Percentiles rank a stretch among this genome's conserved stretches.
Conservation (phyloP, 2,888 invertebrate genomes). For the Siphlonurus alternatus region DNA sequence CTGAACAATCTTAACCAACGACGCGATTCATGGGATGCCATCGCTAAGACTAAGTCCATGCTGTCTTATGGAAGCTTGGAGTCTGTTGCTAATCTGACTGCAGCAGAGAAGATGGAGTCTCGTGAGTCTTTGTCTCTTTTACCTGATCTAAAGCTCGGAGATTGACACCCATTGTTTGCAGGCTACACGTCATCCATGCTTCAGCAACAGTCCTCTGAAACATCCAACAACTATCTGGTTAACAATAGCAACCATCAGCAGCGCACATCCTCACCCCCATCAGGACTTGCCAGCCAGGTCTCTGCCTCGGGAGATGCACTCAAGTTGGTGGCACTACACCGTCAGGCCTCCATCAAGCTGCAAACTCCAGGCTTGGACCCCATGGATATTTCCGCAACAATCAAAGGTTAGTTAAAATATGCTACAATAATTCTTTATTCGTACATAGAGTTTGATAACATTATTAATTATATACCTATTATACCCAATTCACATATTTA, state of each 20-base stretch:
- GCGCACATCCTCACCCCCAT: not conserved
- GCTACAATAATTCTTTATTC: no score
- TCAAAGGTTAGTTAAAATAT: no score
- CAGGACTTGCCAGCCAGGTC: not conserved
- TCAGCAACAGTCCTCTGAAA: no score
- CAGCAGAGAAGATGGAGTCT: not conserved
- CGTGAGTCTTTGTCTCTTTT: not conserved
- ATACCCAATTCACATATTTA: no score
- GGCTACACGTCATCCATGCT: not conserved
- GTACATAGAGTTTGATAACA: no score
- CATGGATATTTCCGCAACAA: conserved; percentile 21
- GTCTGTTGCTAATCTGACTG: conserved; percentile 48
- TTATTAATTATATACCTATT: no score
- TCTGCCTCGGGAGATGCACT: conserved; percentile 33
- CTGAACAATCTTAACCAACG: conserved; percentile 32
- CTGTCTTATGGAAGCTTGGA: conserved; percentile 42
- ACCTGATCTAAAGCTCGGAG: not conserved
- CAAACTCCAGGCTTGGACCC: conserved; percentile 21
- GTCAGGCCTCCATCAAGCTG: conserved; percentile 30
- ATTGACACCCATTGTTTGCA: not conserved
- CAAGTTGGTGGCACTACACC: conserved; percentile 31
- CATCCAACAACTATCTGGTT: not conserved
- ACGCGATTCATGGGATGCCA: conserved; percentile 66
- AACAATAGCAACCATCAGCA: not conserved
- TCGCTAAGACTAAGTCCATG: conserved; percentile 61